phyloP scores from a whole-genome alignment of 1,140 invertebrate species.

The Drosophila tsacasi region DNA sequence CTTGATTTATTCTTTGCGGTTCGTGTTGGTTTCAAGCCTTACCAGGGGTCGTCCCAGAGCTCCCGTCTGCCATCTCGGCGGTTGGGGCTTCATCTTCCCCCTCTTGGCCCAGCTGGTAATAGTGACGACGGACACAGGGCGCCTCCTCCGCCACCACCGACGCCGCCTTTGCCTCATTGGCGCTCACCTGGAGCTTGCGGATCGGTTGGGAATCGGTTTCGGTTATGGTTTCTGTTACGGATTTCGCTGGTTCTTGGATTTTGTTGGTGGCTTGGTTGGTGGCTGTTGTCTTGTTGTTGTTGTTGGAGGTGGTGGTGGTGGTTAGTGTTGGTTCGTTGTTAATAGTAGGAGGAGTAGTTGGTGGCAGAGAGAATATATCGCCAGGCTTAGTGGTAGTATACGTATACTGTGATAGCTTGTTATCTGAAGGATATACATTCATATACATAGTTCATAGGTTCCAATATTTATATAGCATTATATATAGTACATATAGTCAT shows the following conservation, averaged over 20 bases:
- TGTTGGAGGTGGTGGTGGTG: conserved; percentile 41
- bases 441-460: conserved; percentile 76
- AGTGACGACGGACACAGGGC: conserved; percentile 67
- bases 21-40: conserved; percentile 41
- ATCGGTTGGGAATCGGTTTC: conserved; percentile 33
- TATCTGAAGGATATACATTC: conserved; percentile 83
- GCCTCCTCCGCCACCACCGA: conserved; percentile 43
- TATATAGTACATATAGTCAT: conserved; percentile 41
- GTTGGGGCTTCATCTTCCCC: conserved; percentile 11
- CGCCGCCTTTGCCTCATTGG: conserved; percentile 48
- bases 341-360: conserved; percentile 81
- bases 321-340: conserved; percentile 77
- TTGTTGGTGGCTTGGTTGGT: conserved; percentile 15
- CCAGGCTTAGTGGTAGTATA: conserved; percentile 84
- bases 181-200: conserved; percentile 50
- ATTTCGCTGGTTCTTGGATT: conserved; percentile 21
- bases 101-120: conserved; percentile 68
- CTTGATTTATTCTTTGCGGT: conserved; percentile 16
- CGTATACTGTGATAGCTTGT: conserved; percentile 81
- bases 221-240: conserved; percentile 36
- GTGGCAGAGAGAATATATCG: conserved; percentile 83
- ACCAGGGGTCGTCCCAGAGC: conserved; percentile 36
- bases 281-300: conserved; percentile 23
- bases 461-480: conserved; percentile 49
- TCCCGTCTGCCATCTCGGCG: not conserved